A percentile compares a stretch with the other conserved stretches of the same genome.
These are phyloP conservation scores for Otus sunia DNA, from an alignment of 2,113 vertebrate species.

Conservation along the genomic window DNA sequence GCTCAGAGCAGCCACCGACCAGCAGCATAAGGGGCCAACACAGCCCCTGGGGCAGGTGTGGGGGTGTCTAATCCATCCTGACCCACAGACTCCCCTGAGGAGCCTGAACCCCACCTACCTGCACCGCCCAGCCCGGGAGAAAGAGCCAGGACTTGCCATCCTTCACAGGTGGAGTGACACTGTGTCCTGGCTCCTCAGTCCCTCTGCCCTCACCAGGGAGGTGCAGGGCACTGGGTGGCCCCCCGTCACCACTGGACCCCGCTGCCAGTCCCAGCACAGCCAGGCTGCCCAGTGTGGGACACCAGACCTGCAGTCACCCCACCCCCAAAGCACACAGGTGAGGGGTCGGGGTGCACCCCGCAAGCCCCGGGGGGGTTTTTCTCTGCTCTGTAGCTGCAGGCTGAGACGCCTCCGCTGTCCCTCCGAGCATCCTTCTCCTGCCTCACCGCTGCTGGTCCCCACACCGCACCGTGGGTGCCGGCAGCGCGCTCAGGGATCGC, in stretches of 20 bases:
- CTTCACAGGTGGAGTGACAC: fast-evolving
- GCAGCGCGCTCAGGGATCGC: fast-evolving
- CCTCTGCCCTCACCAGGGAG: background rate
- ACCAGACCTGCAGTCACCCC: too few relatives aligned
- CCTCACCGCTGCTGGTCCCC: background rate
- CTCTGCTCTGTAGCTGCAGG: background rate
- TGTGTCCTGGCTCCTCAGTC: background rate
- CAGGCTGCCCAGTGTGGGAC: background rate
- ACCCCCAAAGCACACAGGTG: too few relatives aligned
- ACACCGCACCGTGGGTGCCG: background rate
- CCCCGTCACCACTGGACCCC: background rate
- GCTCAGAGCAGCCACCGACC: background rate
- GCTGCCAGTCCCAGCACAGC: background rate
- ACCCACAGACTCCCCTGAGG: background rate
- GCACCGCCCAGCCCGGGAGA: fast-evolving
- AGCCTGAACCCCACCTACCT: background rate
- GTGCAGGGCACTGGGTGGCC: background rate
- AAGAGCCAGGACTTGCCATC: background rate
- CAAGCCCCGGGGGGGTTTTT: too few relatives aligned
- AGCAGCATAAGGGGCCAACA: background rate
- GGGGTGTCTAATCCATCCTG: background rate
- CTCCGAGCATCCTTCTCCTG: background rate
- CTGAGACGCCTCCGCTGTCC: background rate
- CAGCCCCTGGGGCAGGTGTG: background rate
- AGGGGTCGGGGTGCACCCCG: background rate